Percentiles rank a stretch among this genome's conserved stretches.
Evolutionary conservation across 1,140 invertebrate genomes (phyloP).

Genomic region (Conopomorpha cramerella): DNA sequence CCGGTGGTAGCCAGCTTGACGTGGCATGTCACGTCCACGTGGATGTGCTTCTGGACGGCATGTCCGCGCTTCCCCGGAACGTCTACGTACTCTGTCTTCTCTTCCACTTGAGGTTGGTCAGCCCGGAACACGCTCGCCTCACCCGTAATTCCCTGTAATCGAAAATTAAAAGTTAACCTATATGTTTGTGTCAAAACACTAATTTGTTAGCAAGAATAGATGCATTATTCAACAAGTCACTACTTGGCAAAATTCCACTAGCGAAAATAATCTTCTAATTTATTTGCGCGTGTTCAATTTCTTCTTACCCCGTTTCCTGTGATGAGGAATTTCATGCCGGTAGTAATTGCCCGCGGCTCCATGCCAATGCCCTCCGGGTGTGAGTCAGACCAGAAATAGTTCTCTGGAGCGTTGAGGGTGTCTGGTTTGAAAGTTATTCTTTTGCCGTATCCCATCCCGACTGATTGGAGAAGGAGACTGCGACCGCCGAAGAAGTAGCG

Average conservation of each 20-base stretch:
- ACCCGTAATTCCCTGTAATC: slow-evolving; percentile 61
- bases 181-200: no score
- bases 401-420: slow-evolving; percentile 66
- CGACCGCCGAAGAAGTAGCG: slow-evolving; percentile 68
- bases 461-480: slow-evolving; percentile 65
- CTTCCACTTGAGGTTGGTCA: slow-evolving; percentile 67
- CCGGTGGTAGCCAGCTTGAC: slow-evolving; percentile 63
- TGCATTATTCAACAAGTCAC: slow-evolving; percentile 7
- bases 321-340: slow-evolving; percentile 69
- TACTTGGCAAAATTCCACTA: not conserved
- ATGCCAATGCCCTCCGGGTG: slow-evolving; percentile 74
- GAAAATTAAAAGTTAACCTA: no score
- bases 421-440: slow-evolving; percentile 74
- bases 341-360: slow-evolving; percentile 67
- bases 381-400: slow-evolving; percentile 81
- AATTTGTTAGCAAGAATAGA: not conserved
- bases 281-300: no score
- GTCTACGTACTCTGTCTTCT: slow-evolving; percentile 62
- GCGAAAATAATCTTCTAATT: no score
- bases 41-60: slow-evolving; percentile 65
- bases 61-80: slow-evolving; percentile 51
- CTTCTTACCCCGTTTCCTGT: slow-evolving; percentile 56
- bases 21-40: slow-evolving; percentile 69
- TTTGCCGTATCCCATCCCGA: slow-evolving; percentile 79
- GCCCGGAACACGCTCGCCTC: slow-evolving; percentile 67